A percentile compares a stretch with the other conserved stretches of the same genome.
phyloP scores from a whole-genome alignment of 1,140 invertebrate genomes.

The Mesaphorura yosii region DNA sequence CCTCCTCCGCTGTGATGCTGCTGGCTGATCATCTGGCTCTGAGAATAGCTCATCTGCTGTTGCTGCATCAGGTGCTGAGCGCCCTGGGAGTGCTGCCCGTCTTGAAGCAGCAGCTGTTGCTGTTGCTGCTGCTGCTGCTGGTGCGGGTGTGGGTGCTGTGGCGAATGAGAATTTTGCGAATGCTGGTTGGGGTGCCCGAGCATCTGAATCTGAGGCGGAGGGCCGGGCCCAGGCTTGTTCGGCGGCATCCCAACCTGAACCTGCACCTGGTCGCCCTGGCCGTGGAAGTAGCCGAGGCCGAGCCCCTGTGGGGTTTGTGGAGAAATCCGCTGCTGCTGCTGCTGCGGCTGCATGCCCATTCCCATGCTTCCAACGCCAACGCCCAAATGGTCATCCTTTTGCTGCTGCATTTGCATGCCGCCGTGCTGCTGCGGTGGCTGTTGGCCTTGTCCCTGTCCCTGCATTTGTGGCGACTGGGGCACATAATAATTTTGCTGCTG shows the following conservation, averaged over 20 bases:
- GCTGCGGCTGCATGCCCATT: neutral
- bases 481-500: too few species aligned
- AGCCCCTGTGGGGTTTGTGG: neutral
- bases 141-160: neutral
- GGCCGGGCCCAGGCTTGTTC: neutral
- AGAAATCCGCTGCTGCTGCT: conserved; percentile 5
- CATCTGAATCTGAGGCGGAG: neutral
- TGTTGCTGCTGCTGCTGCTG: neutral
- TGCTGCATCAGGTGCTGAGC: neutral
- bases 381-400: neutral
- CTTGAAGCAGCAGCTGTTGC: neutral
- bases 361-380: neutral
- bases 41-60: neutral
- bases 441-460: too few species aligned
- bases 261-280: neutral
- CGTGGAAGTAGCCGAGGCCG: too few species aligned
- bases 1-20: neutral
- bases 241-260: neutral
- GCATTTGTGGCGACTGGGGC: too few species aligned
- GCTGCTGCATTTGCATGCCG: conserved; percentile 7
- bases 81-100: neutral
- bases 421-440: too few species aligned
- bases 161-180: neutral
- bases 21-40: neutral
- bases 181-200: neutral